Base-by-base conservation (phyloP, 2,113 vertebrate genomes). In the Philantomba maxwellii region DNA sequence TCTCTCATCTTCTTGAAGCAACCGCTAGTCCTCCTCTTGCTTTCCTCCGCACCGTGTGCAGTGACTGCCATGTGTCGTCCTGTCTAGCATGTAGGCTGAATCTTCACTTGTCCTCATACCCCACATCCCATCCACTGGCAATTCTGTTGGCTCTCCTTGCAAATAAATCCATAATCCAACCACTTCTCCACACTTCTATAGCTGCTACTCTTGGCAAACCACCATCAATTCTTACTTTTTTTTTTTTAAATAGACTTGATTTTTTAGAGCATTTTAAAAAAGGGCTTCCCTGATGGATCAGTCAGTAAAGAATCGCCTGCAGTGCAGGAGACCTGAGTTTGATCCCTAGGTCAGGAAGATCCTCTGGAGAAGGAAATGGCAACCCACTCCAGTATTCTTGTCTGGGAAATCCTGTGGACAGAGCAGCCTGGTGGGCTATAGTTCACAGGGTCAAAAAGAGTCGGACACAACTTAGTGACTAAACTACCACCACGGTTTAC, bases 131-230 rank as follows among this genome's bases (percentile, higher is more conserved):
- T 7, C 26, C 13, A 0, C 64, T n/a, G 51, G 58, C 28, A 28
- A 64, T 51, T 93, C 89, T 83, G 51, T 33, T 8, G 43, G n/a
- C n/a, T 58, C 30, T 83, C 84, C 90, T 64, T 91, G 89, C 39
- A 96, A 91, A 82, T 33, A 23, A 23, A 73, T 17, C 36, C 53
- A 70, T 33, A 58, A 39, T 92, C 53, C 43, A 89, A 21, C n/a
- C 47, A n/a, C 23, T 36, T 91, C 82, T 82, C 43, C n/a, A 45
- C 6, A 47, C 73, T 57, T 77, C 80, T n/a, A 70, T 25, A 88
- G 70, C 25, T 39, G 62, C 39, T 17, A 21, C 33, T 45, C 58
- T 87, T 85, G 47, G n/a, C 86, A 97, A 83, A 45, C 26, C 16
- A 47, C 77, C 25, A 73, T n/a, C 33, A n/a, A 62, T 14, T 91